phyloP scores from a whole-genome alignment of 1,140 invertebrate species.

The Babylonia areolata region DNA sequence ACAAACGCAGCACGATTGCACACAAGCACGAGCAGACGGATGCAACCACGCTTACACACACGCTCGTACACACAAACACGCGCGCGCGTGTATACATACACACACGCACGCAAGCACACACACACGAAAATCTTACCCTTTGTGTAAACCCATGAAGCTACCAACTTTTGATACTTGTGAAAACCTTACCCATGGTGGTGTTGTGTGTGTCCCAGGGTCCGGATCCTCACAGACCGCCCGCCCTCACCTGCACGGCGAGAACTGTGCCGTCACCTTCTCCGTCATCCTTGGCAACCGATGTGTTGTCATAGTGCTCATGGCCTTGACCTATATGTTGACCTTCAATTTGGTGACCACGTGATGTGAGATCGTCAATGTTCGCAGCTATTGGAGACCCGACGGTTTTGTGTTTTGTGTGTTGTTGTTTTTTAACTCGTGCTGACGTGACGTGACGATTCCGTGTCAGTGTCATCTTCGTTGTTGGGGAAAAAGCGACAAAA shows the following conservation, averaged over 20 bases:
- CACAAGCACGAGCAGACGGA: neutral
- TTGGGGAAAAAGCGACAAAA: too few relatives aligned
- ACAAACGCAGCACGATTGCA: neutral
- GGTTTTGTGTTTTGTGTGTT: too few relatives aligned
- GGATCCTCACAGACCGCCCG: constrained; percentile 20
- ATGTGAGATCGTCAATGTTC: too few relatives aligned
- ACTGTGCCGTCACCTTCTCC: constrained; percentile 36
- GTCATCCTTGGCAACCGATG: constrained; percentile 19
- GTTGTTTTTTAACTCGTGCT: too few relatives aligned
- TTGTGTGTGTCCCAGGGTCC: constrained; percentile 20
- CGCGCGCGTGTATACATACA: neutral
- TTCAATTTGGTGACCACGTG: constrained; percentile 25
- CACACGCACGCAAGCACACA: neutral
- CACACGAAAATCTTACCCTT: neutral
- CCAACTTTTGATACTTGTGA: too few relatives aligned
- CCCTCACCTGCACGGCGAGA: constrained; percentile 24
- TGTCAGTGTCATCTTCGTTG: too few relatives aligned
- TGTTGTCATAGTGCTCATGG: constrained; percentile 27
- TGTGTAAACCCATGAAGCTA: too few relatives aligned
- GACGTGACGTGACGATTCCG: too few relatives aligned
- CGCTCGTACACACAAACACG: too few relatives aligned
- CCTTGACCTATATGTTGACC: constrained; percentile 32
- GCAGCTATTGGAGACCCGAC: too few relatives aligned
- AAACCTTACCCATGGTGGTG: neutral
- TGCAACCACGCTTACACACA: neutral